Base-by-base conservation (phyloP, 2,113 vertebrate genomes). In the Nycticryphes semicollaris region DNA sequence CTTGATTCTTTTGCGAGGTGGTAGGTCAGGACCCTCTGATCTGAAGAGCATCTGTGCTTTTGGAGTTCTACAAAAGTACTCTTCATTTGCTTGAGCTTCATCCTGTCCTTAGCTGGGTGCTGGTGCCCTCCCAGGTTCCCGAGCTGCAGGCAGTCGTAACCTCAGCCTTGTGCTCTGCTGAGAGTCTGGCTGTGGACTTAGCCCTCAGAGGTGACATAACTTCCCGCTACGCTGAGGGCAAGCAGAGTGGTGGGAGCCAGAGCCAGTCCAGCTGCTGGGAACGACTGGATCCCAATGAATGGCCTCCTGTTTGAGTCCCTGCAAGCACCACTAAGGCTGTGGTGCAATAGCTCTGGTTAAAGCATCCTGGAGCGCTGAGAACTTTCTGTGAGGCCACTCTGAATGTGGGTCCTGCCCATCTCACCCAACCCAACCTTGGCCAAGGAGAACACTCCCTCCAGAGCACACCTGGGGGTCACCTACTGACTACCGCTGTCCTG, bases 221-320 rank as follows among this genome's bases (percentile, higher is more conserved):
- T 33, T 57, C 28, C 67, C 5, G 0, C 9, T 28, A 21, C 0
- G 0, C 53, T 9, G 59, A 47, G 64, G 41, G 15, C 28, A 51
- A 51, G n/a, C 0, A 1, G 33, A 22, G 53, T 33, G 4, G 33
- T 67, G 74, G 75, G 54, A 78, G 45, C 35, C 59, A 56, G 78
- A 51, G 66, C 63, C 47, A 63, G 73, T 64, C 14, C 30, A 23
- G 81, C 70, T 79, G 74, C 84, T 54, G 85, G 82, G 48, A 72
- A 50, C 17, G 66, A 39, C 5, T 9, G 56, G 11, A 54, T 48
- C 15, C 31, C 50, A 18, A 2, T 60, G 51, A 82, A 75, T 66
- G 19, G 47, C 9, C 56, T 80, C 77, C 84, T 93, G 54, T 66
- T 45, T 13, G 48, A 43, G 24, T 5, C 27, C 77, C 64, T 67